Conservation (phyloP, 2,888 invertebrate genomes). For the Stenoptilia bipunctidactyla region DNA sequence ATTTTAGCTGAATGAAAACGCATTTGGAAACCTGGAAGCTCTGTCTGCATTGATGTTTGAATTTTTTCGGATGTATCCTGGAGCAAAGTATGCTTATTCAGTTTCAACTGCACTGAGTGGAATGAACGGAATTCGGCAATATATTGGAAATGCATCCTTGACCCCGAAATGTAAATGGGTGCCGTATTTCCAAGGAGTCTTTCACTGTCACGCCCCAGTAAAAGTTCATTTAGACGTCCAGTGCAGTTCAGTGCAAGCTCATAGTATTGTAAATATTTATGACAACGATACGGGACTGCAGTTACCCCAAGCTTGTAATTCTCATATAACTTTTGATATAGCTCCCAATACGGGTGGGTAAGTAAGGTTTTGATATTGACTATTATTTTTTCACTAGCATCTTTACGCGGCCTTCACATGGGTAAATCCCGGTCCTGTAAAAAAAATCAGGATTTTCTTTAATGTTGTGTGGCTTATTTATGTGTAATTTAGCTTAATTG, state of each 20-base stretch:
- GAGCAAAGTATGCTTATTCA: conserved; percentile 41
- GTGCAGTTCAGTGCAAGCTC: conserved; percentile 5
- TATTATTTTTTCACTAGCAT: too few relatives aligned
- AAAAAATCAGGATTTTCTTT: too few relatives aligned
- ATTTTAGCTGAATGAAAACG: conserved; percentile 45
- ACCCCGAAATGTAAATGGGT: conserved; percentile 46
- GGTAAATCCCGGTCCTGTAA: too few relatives aligned
- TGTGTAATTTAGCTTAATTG: too few relatives aligned
- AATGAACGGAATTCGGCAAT: conserved; percentile 32
- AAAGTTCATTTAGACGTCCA: conserved; percentile 47
- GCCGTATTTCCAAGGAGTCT: conserved; percentile 50
- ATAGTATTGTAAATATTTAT: conserved; percentile 35
- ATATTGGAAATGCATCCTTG: conserved; percentile 25
- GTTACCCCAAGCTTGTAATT: conserved; percentile 38
- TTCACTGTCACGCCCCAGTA: conserved; percentile 41
- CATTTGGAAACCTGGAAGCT: conserved; percentile 41
- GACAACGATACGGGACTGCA: conserved; percentile 40
- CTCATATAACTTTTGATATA: conserved; percentile 43
- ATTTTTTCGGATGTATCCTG: conserved; percentile 47
- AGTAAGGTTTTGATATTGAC: conserved; percentile 13
- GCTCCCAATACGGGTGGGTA: conserved; percentile 40
- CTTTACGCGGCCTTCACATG: too few relatives aligned
- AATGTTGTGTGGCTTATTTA: too few relatives aligned
- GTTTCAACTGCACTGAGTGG: conserved; percentile 46
- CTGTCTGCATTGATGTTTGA: conserved; percentile 49